Evolutionary conservation across 2,888 invertebrate genomes (phyloP).

Genomic region (Uloborus plumipes): DNA sequence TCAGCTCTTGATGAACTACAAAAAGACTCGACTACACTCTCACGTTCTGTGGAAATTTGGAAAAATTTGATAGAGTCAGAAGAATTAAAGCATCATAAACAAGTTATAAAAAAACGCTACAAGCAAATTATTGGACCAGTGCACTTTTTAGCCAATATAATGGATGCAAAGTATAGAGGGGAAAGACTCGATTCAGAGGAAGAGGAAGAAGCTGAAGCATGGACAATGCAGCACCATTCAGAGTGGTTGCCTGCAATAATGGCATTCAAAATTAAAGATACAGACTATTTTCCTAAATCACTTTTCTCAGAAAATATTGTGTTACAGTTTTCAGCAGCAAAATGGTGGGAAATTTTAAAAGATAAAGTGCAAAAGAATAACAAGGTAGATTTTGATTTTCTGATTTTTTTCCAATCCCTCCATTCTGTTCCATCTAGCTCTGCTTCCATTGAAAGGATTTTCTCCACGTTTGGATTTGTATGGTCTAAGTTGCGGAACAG

Average conservation of each 20-base stretch:
- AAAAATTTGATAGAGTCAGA: background rate
- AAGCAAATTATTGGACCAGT: too few species aligned
- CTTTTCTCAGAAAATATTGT: background rate
- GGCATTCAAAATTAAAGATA: constrained; percentile 1
- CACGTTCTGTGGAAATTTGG: background rate
- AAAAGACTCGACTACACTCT: background rate
- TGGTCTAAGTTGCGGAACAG: background rate
- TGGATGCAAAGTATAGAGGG: too few species aligned
- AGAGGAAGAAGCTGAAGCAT: constrained; percentile 1
- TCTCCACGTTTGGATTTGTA: constrained; percentile 1
- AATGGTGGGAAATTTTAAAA: constrained; percentile 2
- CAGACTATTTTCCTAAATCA: background rate
- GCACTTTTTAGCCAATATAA: too few species aligned
- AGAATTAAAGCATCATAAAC: too few species aligned
- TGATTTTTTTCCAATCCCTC: background rate
- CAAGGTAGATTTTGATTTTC: constrained; percentile 3
- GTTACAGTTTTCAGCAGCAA: constrained; percentile 1
- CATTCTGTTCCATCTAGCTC: constrained; percentile 2
- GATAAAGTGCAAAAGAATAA: constrained; percentile 5
- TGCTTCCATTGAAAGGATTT: background rate
- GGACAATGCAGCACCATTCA: background rate
- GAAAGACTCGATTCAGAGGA: too few species aligned
- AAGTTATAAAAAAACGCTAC: too few species aligned
- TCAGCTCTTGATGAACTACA: background rate
- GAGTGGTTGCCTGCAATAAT: constrained; percentile 4